These are phyloP conservation scores for Habrosyne pyritoides DNA, from an alignment of 2,888 invertebrate species.

Conservation along the genomic window DNA sequence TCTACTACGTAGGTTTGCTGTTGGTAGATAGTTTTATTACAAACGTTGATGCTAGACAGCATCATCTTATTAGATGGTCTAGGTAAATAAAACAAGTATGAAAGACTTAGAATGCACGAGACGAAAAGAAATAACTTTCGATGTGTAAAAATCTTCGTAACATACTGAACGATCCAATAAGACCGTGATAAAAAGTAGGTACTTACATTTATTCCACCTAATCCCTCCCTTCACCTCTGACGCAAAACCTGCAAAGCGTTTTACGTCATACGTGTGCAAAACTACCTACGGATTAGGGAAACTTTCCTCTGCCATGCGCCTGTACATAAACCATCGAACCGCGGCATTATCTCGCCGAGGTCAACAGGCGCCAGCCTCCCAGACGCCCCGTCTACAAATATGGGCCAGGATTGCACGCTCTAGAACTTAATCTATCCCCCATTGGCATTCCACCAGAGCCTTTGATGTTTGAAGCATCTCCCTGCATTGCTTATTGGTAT, in stretches of 20 bases:
- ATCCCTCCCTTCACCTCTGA: no score
- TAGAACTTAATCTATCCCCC: constrained; percentile 1
- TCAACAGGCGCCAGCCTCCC: constrained; percentile 23
- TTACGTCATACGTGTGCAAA: not conserved
- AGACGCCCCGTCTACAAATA: constrained; percentile 20
- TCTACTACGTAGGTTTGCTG: no score
- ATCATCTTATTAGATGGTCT: no score
- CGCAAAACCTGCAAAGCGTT: not conserved
- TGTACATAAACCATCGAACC: constrained; percentile 11
- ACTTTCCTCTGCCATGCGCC: not conserved
- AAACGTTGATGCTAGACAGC: no score
- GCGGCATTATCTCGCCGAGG: constrained; percentile 13
- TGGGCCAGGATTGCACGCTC: constrained; percentile 14
- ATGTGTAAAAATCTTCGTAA: no score
- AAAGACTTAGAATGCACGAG: no score
- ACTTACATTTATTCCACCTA: no score
- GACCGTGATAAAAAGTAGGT: no score
- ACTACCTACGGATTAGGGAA: not conserved
- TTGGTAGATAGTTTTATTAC: no score
- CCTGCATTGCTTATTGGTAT: not conserved
- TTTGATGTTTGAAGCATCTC: not conserved
- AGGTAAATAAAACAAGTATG: no score
- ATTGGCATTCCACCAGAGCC: constrained; percentile 8
- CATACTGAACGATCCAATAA: no score
- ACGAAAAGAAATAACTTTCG: no score